Evolutionary conservation across 2,113 vertebrate species (phyloP).

Genomic region (Dermatemys mawii): DNA sequence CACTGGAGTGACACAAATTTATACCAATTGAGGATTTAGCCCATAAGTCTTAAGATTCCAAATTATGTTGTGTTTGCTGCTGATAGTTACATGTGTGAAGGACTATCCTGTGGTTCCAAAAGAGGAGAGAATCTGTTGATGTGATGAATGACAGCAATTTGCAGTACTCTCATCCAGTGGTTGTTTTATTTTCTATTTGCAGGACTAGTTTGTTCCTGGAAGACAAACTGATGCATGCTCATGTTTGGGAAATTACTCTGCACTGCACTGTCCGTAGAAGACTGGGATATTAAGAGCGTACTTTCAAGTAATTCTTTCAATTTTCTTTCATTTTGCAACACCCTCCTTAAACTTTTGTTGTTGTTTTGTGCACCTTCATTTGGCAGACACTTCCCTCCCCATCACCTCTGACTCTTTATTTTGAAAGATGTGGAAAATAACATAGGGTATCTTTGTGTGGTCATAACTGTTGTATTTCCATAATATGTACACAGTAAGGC

Average conservation of each 20-base stretch:
- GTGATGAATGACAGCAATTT: not conserved
- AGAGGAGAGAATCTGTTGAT: not conserved
- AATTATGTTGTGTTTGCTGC: not conserved
- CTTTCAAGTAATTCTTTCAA: not conserved
- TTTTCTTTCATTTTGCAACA: not conserved
- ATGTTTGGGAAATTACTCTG: not conserved
- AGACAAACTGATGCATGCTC: not conserved
- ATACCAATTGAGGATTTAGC: not conserved
- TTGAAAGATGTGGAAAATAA: not conserved
- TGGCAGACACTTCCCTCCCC: fast-evolving
- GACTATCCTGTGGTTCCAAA: not conserved
- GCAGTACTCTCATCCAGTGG: not conserved
- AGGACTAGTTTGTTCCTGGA: not conserved
- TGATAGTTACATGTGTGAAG: not conserved
- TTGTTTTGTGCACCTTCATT: not conserved
- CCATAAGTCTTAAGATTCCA: not conserved
- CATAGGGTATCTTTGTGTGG: not conserved
- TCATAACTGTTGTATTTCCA: not conserved
- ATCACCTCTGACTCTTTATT: not conserved
- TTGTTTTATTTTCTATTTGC: fast-evolving
- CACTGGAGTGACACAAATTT: not conserved
- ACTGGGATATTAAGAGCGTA: not conserved
- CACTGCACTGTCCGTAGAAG: not conserved
- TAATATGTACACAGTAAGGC: not conserved
- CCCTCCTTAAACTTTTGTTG: not conserved